Evolutionary conservation across 2,113 vertebrate species (phyloP), one percentile per base, ranked within the genome.

Genomic region (Erinaceus europaeus): DNA sequence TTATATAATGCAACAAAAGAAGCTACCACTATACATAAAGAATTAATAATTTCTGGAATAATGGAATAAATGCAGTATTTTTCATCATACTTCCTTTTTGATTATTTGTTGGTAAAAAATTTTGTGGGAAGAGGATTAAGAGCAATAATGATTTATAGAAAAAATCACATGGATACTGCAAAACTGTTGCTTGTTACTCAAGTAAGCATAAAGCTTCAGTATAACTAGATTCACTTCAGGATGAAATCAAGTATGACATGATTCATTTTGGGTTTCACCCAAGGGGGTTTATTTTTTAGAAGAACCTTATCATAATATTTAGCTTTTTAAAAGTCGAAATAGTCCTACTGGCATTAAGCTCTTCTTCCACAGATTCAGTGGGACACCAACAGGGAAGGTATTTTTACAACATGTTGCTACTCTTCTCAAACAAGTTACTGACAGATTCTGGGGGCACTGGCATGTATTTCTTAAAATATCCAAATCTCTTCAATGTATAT

Each of bases 201-300:
- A 85, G 32, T 34, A 90, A 94, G 65, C 87, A 83, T 83, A 72
- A 92, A 93, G 48, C 81, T 91, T 85, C 44, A 77, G 32, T 80
- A 65, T 53, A 73, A 83, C n/a, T 71, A 48, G 36, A 72, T 57
- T 11, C 2, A 42, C 23, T 69, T 42, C 0, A 9, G 25, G 67
- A 83, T 75, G 55, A 3, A 93, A 77, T 81, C 48, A 86, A 68
- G 20, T 77, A 80, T 77, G 34, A 65, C n/a, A 64, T 48, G 15
- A 71, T 46, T 2, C n/a, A 62, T 74, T 80, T 59, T 87, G 59
- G 50, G 68, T 86, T 57, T 34, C 42, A 73, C 62, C 20, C 34
- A 67, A 84, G 64, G 21, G 27, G 23, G 27, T 84, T 89, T 89
- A 84, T 77, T 84, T 85, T 27, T 36, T 89, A 44, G 67, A 59